Conservation (phyloP, 1,140 invertebrate species). For the Araneus ventricosus region DNA sequence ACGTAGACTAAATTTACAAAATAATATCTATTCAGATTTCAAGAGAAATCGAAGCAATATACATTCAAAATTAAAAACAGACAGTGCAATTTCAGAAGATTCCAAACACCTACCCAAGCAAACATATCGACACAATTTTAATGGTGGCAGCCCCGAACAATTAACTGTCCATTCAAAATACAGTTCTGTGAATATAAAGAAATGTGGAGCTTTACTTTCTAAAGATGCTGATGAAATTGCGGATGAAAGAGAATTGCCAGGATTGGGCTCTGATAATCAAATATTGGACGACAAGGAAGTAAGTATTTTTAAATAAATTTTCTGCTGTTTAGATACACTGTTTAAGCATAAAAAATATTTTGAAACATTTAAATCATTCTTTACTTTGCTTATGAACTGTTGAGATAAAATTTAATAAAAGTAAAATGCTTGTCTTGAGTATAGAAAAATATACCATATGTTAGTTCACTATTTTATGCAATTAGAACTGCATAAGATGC, state of each 20-base stretch:
- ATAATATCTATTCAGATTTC: not conserved
- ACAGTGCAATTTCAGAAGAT: not conserved
- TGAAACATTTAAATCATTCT: not conserved
- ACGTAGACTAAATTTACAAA: constrained; percentile 26
- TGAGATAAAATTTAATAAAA: too few relatives aligned
- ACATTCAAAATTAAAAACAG: not conserved
- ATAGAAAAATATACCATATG: too few relatives aligned
- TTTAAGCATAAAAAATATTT: not conserved
- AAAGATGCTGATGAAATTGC: constrained; percentile 29
- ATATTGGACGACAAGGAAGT: constrained; percentile 38
- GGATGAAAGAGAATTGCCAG: constrained; percentile 61
- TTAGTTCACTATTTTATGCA: too few relatives aligned
- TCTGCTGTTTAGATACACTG: not conserved
- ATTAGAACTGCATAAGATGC: too few relatives aligned
- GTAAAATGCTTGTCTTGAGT: too few relatives aligned
- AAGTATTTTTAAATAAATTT: not conserved
- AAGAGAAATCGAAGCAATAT: constrained; percentile 40
- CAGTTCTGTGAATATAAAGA: constrained; percentile 65
- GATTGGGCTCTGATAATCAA: not conserved
- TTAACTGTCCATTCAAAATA: constrained; percentile 28
- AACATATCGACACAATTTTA: constrained; percentile 62
- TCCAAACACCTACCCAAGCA: not conserved
- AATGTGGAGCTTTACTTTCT: constrained; percentile 56
- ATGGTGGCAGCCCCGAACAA: not conserved
- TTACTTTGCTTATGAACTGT: too few relatives aligned